phyloP scores from a whole-genome alignment of 2,888 invertebrate genomes.

The Clanis bilineata region DNA sequence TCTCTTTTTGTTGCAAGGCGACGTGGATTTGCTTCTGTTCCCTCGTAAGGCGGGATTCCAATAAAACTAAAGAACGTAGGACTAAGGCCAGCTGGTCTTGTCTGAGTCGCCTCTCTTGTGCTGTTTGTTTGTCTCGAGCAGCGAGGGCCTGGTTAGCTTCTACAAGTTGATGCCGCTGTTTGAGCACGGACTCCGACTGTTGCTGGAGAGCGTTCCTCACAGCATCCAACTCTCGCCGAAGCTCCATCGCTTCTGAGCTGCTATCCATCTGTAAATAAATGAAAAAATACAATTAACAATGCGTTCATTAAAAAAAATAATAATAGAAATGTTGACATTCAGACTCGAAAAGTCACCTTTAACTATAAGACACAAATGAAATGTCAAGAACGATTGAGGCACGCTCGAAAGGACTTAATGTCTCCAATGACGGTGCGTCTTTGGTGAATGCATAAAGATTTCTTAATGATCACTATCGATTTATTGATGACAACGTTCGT shows the following conservation, averaged over 20 bases:
- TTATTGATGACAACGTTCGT: conserved; percentile 32
- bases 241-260: conserved; percentile 82
- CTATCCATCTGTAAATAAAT: conserved; percentile 84
- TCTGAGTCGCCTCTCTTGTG: conserved; percentile 83
- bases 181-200: conserved; percentile 83
- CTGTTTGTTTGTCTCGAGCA: conserved; percentile 82
- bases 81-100: conserved; percentile 88
- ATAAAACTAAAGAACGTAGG: conserved; percentile 85
- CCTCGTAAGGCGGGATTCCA: conserved; percentile 87
- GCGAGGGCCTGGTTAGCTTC: conserved; percentile 84
- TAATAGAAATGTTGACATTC: conserved; percentile 19
- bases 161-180: conserved; percentile 86
- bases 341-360: conserved; percentile 4
- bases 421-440: conserved; percentile 40
- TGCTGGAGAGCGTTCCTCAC: conserved; percentile 85
- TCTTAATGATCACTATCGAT: conserved; percentile 37
- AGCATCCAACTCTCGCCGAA: conserved; percentile 84
- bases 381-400: conserved; percentile 61
- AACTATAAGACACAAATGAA: conserved; percentile 44
- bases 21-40: conserved; percentile 88
- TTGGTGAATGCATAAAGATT: conserved; percentile 36
- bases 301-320: conserved; percentile 11
- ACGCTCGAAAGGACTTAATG: conserved; percentile 46
- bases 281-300: conserved; percentile 27
- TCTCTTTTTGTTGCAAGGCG: conserved; percentile 86